A percentile compares a stretch with the other conserved stretches of the same genome.
phyloP scores from a whole-genome alignment of 2,888 invertebrate species.

The Cheilosia scutellata region DNA sequence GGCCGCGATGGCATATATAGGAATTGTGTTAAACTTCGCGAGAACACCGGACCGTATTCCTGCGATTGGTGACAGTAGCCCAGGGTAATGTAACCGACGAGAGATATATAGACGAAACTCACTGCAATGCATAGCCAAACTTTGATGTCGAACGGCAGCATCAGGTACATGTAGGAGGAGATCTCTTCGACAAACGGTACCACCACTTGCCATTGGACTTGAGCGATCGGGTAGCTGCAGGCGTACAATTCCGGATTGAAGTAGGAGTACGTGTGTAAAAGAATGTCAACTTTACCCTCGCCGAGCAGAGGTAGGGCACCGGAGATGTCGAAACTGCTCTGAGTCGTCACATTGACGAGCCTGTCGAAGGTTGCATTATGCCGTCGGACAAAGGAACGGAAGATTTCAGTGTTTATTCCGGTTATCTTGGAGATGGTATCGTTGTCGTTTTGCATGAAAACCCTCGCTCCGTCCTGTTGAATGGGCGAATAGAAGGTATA shows the following conservation, averaged over 20 bases:
- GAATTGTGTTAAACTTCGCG: slow-evolving; percentile 34
- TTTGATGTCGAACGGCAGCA: slow-evolving; percentile 35
- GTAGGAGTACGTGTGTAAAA: slow-evolving; percentile 49
- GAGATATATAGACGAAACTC: slow-evolving; percentile 48
- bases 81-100: slow-evolving; percentile 9
- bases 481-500: slow-evolving; percentile 50
- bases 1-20: slow-evolving; percentile 44
- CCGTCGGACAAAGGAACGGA: slow-evolving; percentile 51
- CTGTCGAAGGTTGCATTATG: slow-evolving; percentile 53
- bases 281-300: slow-evolving; percentile 57
- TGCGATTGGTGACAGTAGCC: neutral
- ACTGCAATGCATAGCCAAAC: slow-evolving; percentile 48
- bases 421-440: slow-evolving; percentile 13
- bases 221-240: slow-evolving; percentile 63
- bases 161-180: slow-evolving; percentile 35
- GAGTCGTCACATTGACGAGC: neutral
- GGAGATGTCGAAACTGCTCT: slow-evolving; percentile 39
- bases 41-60: slow-evolving; percentile 57
- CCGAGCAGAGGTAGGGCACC: slow-evolving; percentile 19
- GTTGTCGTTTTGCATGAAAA: slow-evolving; percentile 38
- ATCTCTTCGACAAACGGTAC: slow-evolving; percentile 56
- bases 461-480: slow-evolving; percentile 55
- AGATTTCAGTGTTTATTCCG: slow-evolving; percentile 53
- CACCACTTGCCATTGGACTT: slow-evolving; percentile 38
- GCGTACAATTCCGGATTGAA: slow-evolving; percentile 30